A percentile compares a stretch with the other conserved stretches of the same genome.
Conservation (phyloP, 1,140 invertebrate genomes). For the Aphaenogaster floridana region DNA sequence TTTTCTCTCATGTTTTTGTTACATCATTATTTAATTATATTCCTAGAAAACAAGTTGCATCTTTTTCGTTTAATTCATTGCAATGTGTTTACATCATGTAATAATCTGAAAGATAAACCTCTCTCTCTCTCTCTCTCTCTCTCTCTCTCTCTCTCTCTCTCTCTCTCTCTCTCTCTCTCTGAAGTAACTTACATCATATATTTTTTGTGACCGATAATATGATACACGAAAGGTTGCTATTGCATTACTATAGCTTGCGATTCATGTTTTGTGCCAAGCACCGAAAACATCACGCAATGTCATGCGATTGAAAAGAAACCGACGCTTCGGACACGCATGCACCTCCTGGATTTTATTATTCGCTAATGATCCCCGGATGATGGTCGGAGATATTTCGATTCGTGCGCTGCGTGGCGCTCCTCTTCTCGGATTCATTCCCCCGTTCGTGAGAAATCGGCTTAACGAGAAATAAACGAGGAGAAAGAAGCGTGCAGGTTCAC, state of each 20-base stretch:
- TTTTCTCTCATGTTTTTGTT: background rate
- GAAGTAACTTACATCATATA: background rate
- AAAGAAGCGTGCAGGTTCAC: constrained; percentile 52
- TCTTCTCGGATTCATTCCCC: background rate
- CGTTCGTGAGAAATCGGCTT: constrained; percentile 43
- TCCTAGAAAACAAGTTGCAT: background rate
- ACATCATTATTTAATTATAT: background rate
- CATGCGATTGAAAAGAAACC: constrained; percentile 14
- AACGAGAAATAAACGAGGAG: constrained; percentile 65
- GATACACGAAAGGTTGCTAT: background rate
- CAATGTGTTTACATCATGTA: background rate
- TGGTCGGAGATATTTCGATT: background rate
- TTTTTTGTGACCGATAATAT: background rate
- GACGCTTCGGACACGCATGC: background rate
- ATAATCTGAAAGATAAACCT: too few species aligned
- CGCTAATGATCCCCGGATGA: constrained; percentile 30
- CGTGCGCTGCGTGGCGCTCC: background rate
- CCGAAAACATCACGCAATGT: background rate
- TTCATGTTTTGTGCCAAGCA: background rate
- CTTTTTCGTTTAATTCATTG: constrained; percentile 2
- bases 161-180: too few species aligned
- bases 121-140: too few species aligned
- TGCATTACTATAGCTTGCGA: background rate
- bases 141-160: too few species aligned
- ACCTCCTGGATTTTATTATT: constrained; percentile 18